phyloP scores from a whole-genome alignment of 2,113 vertebrate species.

The Anoplopoma fimbria region DNA sequence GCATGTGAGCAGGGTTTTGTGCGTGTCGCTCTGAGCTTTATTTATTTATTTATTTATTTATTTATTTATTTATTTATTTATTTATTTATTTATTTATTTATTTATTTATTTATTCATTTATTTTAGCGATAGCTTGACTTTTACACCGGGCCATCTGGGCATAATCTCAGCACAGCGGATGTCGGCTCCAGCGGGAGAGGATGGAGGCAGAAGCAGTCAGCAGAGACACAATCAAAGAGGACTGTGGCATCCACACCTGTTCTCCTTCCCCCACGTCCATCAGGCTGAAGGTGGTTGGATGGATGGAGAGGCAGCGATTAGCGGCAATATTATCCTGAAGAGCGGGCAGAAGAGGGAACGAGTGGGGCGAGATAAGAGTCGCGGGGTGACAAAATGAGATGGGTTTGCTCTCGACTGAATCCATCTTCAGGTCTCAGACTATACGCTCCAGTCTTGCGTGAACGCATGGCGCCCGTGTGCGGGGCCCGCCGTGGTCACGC shows the following conservation, averaged over 20 bases:
- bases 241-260: conserved; percentile 26
- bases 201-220: conserved; percentile 9
- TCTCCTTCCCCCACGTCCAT: conserved; percentile 27
- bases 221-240: conserved; percentile 17
- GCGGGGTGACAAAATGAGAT: conserved; percentile 59
- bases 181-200: background rate
- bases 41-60: conserved; percentile 55
- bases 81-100: conserved; percentile 49
- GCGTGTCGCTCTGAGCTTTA: conserved; percentile 11
- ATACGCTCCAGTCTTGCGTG: conserved; percentile 14
- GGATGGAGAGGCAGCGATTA: too few relatives aligned
- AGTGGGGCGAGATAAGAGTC: conserved; percentile 60
- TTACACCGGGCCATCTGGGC: conserved; percentile 30
- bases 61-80: conserved; percentile 51
- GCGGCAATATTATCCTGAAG: conserved; percentile 56
- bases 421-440: too few relatives aligned
- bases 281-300: conserved; percentile 40
- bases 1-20: conserved; percentile 15
- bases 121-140: conserved; percentile 34
- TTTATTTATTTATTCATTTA: conserved; percentile 54
- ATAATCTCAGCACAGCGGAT: conserved; percentile 21
- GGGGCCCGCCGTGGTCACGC: conserved; percentile 10
- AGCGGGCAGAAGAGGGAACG: conserved; percentile 33
- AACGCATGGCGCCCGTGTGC: conserved; percentile 19
- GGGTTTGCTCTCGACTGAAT: conserved; percentile 39